Evolutionary conservation across 2,113 vertebrate genomes (phyloP), one percentile per base, ranked within the genome.

Genomic region (Ctenomys sociabilis): DNA sequence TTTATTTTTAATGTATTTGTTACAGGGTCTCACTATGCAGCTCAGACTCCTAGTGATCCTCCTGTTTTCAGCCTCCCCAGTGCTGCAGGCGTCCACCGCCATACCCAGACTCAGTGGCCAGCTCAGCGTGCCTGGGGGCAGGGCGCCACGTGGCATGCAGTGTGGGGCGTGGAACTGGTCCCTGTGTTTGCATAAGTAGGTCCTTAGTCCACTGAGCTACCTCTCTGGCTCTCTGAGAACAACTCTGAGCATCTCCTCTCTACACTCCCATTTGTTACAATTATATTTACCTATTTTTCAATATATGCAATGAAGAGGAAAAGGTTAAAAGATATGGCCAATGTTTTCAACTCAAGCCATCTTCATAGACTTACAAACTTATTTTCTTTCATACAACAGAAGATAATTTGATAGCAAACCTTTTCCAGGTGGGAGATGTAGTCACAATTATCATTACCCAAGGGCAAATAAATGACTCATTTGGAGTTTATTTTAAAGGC

Each of bases 401-500:
- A 94, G 24, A 80, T 19, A 52, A 85, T 78, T 92, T 81, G 59
- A 89, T n/a, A 32, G 73, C 80, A 93, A 96, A 78, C 14, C 0
- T 45, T 88, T 90, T 82, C 85, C 8, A 85, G 59, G 40, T 88
- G 43, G 24, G 28, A 73, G 40, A 92, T 68, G 75, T 83, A 72
- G 54, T 92, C 52, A 86, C 26, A 63, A 75, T 86, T 66, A 96
- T 90, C 61, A 90, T 68, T 91, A 84, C 17, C 30, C 6, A 66
- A 95, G 37, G 21, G 32, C 63, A 97, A 97, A 96, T 54, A 93
- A 97, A 90, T 45, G 30, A 90, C 45, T 72, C 57, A 61, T 61
- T 97, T 68, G 57, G 66, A 77, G 28, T 93, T 92, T 64, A 82
- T 90, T 90, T 87, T 54, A 24, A 78, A 96, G 54, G 45, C 45